Conservation (phyloP, 1,140 invertebrate species). For the Pseudomyrmex concolor region DNA sequence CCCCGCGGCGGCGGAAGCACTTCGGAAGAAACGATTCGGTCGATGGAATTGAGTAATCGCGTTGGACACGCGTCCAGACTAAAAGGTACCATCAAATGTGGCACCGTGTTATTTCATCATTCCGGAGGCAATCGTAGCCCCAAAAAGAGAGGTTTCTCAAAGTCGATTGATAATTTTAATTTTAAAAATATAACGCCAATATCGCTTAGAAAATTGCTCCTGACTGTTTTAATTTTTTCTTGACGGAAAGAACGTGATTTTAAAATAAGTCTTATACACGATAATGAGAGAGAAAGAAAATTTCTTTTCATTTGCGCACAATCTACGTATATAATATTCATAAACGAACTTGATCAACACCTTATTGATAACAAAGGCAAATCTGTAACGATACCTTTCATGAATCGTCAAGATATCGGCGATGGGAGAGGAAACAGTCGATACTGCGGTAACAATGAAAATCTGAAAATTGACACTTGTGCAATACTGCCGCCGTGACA, state of each 20-base stretch:
- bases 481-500: not conserved
- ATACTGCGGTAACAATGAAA: not conserved
- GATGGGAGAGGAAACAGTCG: not conserved
- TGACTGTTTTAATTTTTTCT: too few species aligned
- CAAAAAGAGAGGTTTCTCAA: not conserved
- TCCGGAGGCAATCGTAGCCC: too few species aligned
- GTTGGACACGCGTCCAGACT: not conserved
- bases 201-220: too few species aligned
- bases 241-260: not conserved
- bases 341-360: not conserved
- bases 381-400: not conserved
- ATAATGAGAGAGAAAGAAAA: too few species aligned
- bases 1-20: slow-evolving; percentile 20
- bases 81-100: not conserved
- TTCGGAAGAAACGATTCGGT: slow-evolving; percentile 22
- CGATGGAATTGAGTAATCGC: slow-evolving; percentile 33
- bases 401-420: not conserved
- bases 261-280: not conserved
- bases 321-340: not conserved
- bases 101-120: not conserved
- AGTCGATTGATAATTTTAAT: not conserved
- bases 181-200: not conserved
- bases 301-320: too few species aligned
- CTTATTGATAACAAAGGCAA: not conserved
- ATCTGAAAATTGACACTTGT: not conserved